Evolutionary conservation across 2,888 invertebrate genomes (phyloP).

Genomic region (Drosophila basisetae): DNA sequence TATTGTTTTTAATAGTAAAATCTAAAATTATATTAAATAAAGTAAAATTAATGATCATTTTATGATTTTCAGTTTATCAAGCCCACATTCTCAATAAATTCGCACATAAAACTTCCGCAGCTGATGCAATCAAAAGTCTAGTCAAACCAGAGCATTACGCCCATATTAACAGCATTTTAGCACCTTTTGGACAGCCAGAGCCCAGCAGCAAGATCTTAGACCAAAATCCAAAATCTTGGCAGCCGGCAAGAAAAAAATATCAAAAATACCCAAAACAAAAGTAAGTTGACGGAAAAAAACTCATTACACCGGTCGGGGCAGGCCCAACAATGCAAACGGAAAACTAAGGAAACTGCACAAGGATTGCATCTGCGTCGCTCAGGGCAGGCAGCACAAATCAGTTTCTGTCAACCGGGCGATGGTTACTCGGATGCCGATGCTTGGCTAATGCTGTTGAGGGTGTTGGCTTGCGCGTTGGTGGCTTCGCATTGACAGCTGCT

Average conservation of each 20-base stretch:
- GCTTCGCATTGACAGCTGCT: slow-evolving; percentile 75
- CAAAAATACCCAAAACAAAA: slow-evolving; percentile 57
- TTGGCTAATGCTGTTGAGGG: slow-evolving; percentile 58
- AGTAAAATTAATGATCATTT: too few relatives aligned
- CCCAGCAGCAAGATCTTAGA: slow-evolving; percentile 18
- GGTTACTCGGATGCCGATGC: slow-evolving; percentile 27
- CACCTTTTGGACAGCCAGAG: slow-evolving; percentile 61
- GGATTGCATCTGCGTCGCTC: slow-evolving; percentile 56
- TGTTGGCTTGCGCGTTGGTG: slow-evolving; percentile 80
- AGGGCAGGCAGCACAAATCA: slow-evolving; percentile 64
- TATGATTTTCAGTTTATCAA: background rate
- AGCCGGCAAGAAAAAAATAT: slow-evolving; percentile 45
- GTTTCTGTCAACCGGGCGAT: slow-evolving; percentile 69
- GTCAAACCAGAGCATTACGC: slow-evolving; percentile 51
- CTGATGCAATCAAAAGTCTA: slow-evolving; percentile 40
- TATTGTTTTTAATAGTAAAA: background rate
- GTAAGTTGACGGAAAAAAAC: slow-evolving; percentile 51
- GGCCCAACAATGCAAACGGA: slow-evolving; percentile 65
- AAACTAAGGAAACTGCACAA: slow-evolving; percentile 56
- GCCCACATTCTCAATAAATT: background rate
- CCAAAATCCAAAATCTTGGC: slow-evolving; percentile 22
- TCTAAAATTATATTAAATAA: background rate
- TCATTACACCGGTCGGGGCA: slow-evolving; percentile 74
- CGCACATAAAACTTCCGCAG: background rate
- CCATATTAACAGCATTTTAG: slow-evolving; percentile 69